Conservation (phyloP, 2,113 vertebrate genomes). For the Desmodus rotundus region DNA sequence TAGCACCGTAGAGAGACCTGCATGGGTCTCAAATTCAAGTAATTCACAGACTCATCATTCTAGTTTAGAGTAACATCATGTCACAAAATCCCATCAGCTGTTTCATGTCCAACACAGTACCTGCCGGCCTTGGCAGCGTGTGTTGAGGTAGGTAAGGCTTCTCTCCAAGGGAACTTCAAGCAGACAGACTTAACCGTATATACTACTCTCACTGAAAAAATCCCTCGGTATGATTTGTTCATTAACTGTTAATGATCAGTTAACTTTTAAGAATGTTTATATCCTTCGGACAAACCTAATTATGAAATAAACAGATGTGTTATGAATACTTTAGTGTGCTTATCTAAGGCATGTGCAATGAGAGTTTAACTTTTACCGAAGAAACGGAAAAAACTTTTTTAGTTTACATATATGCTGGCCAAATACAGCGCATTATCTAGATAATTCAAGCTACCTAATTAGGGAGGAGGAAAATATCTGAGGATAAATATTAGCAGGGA, state of each 20-base stretch:
- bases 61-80: neutral
- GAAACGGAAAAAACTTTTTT: neutral
- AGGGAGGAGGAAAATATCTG: neutral
- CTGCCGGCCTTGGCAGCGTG: fast-evolving
- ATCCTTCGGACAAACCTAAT: neutral
- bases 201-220: neutral
- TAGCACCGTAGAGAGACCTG: neutral
- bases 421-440: neutral
- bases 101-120: neutral
- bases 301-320: neutral
- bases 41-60: neutral
- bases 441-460: neutral
- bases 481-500: neutral
- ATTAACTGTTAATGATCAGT: neutral
- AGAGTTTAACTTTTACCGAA: neutral
- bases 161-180: neutral
- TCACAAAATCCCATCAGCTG: neutral
- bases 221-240: neutral
- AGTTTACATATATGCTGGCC: neutral
- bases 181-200: neutral
- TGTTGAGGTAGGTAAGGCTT: neutral
- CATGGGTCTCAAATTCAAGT: neutral
- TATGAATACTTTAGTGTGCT: neutral
- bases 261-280: neutral
- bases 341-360: neutral